Evolutionary conservation across 2,797 vertebrate species (phyloP), one percentile per base, ranked within the genome.

Genomic region (Poecilia velifera): DNA sequence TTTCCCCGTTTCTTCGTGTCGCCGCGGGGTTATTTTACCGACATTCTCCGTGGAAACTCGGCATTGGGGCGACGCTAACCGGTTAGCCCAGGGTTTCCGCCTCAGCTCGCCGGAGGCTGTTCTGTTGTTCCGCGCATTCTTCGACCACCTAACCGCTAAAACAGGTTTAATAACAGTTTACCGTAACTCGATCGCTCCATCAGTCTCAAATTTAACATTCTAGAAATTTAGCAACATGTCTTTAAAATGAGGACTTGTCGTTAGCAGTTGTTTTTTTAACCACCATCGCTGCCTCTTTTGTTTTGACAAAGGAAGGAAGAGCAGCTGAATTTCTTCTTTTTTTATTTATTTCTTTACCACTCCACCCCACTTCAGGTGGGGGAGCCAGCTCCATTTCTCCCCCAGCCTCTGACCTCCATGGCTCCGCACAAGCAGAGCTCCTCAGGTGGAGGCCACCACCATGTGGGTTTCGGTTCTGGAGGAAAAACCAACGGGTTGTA

Each of bases 391-490:
- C 73, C 18, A 75, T 47, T 62, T 43, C 22, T 2, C 1, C 4
- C 16, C 49, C 45, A 25, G 31, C 84, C 74, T 70, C 39, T 66
- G 0, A 70, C 68, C 39, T 71, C n/a, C 80, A 98, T 98, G 97
- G 97, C 97, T 92, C 97, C 97, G 77, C 97, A 98, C 84, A 98
- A 97, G 92, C 97, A 97, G 90, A 82, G 92, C 75, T 92, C 94
- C 57, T 93, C 93, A 41, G 91, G 82, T 70, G 92, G 92, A 76
- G 86, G 78, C 80, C 91, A 91, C 36, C 88, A 90, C 39, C 88
- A 90, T 71, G 91, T 91, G 73, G 93, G 90, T 3, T 93, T 91
- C 34, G 92, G 88, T 79, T 87, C 90, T 55, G 93, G 88, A 16
- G 89, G 90, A 53, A 95, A 92, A 93, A 77, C 91, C 78, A 95